phyloP scores from a whole-genome alignment of 2,113 vertebrate genomes.

The Pseudonaja textilis region DNA sequence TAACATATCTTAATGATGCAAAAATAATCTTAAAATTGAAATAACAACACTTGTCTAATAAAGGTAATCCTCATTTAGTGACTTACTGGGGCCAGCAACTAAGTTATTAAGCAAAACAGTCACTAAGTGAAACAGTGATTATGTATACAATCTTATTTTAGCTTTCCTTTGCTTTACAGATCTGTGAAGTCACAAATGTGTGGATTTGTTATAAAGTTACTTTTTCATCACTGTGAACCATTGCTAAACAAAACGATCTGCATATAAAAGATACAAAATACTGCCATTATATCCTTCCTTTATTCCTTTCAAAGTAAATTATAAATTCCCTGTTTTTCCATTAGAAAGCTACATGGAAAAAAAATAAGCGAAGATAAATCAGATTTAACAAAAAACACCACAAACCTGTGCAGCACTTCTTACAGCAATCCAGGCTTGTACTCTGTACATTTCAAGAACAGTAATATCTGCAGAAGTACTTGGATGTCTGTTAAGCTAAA shows the following conservation, averaged over 20 bases:
- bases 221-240: not conserved
- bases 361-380: not conserved
- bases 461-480: constrained; percentile 36
- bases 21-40: not conserved
- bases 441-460: constrained; percentile 51
- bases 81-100: not conserved
- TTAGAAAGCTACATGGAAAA: not conserved
- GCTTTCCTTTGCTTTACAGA: not conserved
- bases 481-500: constrained; percentile 47
- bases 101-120: not conserved
- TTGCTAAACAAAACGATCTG: not conserved
- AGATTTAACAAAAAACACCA: not conserved
- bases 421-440: constrained; percentile 78
- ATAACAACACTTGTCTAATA: not conserved
- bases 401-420: constrained; percentile 80
- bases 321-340: not conserved
- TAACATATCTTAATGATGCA: not conserved
- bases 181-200: not conserved
- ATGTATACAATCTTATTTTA: not conserved
- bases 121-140: not conserved
- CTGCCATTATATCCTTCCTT: not conserved
- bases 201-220: not conserved
- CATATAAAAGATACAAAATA: not conserved
- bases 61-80: not conserved
- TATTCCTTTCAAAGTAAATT: not conserved